Evolutionary conservation across 1,140 invertebrate species (phyloP), one percentile per base, ranked within the genome.

Genomic region (Anthonomus grandis): DNA sequence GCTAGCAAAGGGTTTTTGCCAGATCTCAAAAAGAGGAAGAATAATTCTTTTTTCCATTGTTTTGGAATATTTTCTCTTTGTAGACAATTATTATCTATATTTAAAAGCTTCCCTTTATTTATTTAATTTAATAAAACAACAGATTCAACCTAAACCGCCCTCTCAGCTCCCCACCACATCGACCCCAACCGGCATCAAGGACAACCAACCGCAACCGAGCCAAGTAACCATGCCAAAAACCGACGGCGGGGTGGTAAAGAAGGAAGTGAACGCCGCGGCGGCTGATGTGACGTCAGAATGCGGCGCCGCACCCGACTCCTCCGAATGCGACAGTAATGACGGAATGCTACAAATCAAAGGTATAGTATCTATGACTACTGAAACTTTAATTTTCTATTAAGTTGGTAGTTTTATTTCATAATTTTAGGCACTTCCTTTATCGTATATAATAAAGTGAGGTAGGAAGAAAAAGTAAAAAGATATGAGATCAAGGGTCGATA

Each of bases 271-370:
- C 9, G 25, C 55, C 10, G 58, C 52, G 10, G 27, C 38, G 15
- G 54, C 38, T 23, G 59, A 57, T 19, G 57, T 53, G 13, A 46
- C 44, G 21, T 65, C 63, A 3, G 64, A 65, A 38, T 58, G 60
- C 21, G 57, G 58, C 2, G 64, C 62, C 17, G 60, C 66, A 36
- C 64, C 67, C 37, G 68, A 69, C 19, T 70, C 67, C 34, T 68
- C 67, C 10, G 70, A 72, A 38, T 68, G 67, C 36, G 70, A 72
- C 55, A 69, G 67, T 12, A 72, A 72, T 42, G 70, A 72, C 48
- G 66, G 64, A 9, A 62, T 67, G 62, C 34, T 64, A 22, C 66
- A 66, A 34, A 66, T 64, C 15, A 68, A 66, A 66, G 62, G 64
- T 68, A 55, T 44, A 19, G n/a, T n/a, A n/a, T n/a, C n/a, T n/a